phyloP scores from a whole-genome alignment of 2,797 vertebrate genomes.

The Sebastes kiyomatsui region DNA sequence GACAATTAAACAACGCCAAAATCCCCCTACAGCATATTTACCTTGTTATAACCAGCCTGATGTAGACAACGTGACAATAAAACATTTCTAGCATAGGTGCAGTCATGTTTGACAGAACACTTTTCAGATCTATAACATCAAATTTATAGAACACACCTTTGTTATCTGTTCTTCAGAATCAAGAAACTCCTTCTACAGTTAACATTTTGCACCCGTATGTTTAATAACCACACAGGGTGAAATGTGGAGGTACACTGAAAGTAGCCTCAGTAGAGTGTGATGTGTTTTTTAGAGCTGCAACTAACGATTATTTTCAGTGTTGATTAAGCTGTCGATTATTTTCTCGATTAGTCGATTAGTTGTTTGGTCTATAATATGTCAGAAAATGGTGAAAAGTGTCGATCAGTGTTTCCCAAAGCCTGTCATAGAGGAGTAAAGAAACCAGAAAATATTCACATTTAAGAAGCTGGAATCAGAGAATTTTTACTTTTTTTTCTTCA shows the following conservation, averaged over 20 bases:
- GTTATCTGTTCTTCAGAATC: neutral
- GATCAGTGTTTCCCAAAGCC: no score
- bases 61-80: neutral
- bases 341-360: no score
- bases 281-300: no score
- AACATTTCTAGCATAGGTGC: neutral
- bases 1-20: neutral
- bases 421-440: no score
- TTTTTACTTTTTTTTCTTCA: rapidly evolving
- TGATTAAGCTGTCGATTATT: no score
- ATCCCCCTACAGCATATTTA: neutral
- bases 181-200: neutral
- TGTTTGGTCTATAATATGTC: no score
- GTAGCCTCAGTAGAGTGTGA: neutral
- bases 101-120: neutral
- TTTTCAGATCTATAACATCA: neutral
- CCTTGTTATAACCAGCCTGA: neutral
- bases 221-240: neutral
- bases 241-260: neutral
- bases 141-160: neutral
- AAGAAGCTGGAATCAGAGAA: no score
- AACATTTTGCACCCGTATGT: neutral
- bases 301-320: no score
- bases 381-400: no score
- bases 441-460: no score